Percentiles rank a stretch among this genome's conserved stretches.
phyloP scores from a whole-genome alignment of 2,888 invertebrate genomes.

The Plusia festucae region DNA sequence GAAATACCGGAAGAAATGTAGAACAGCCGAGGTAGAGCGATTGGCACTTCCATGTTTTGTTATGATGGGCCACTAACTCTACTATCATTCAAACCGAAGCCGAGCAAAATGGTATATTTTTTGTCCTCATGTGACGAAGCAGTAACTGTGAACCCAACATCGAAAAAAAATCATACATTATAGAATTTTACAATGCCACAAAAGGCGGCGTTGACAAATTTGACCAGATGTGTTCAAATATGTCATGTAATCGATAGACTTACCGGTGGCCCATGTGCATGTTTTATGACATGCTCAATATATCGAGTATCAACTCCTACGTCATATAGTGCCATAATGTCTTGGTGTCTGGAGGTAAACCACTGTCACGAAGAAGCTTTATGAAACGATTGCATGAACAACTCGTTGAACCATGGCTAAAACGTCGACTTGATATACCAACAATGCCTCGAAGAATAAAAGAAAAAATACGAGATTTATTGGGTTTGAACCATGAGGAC shows the following conservation, averaged over 20 bases:
- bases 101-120: conserved; percentile 31
- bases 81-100: conserved; percentile 46
- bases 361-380: conserved; percentile 19
- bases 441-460: conserved; percentile 28
- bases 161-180: conserved; percentile 49
- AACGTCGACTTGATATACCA: conserved; percentile 25
- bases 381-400: conserved; percentile 28
- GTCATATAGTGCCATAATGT: conserved; percentile 43
- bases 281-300: conserved; percentile 54
- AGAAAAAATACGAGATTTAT: conserved; percentile 19
- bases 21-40: conserved; percentile 23
- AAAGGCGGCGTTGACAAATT: conserved; percentile 57
- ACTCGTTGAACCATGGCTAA: conserved; percentile 25
- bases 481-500: conserved; percentile 6
- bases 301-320: conserved; percentile 47
- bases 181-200: conserved; percentile 53
- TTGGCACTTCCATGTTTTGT: conserved; percentile 38
- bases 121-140: conserved; percentile 35
- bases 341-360: conserved; percentile 18
- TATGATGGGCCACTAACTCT: conserved; percentile 39
- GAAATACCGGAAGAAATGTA: conserved; percentile 49
- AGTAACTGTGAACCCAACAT: neutral
- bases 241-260: conserved; percentile 51
- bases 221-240: conserved; percentile 51
- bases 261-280: conserved; percentile 51